phyloP scores from a whole-genome alignment of 1,140 invertebrate genomes.

The Prorops nasuta region DNA sequence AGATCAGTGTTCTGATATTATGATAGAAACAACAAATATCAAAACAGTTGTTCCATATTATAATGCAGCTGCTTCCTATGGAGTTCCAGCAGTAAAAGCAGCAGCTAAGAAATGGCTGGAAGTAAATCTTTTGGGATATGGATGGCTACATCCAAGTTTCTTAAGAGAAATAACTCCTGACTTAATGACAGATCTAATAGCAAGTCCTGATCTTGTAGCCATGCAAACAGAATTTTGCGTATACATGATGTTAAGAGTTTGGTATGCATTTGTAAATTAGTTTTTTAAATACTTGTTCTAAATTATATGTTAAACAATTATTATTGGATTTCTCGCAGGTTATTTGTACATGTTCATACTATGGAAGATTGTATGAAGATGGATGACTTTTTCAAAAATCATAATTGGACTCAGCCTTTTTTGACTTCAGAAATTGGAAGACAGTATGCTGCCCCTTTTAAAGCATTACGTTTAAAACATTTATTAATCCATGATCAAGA shows the following conservation, averaged over 20 bases:
- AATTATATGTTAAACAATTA: not conserved
- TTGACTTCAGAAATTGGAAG: constrained; percentile 62
- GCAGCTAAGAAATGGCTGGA: constrained; percentile 70
- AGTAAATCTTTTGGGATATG: constrained; percentile 66
- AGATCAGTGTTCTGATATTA: constrained; percentile 72
- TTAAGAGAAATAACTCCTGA: constrained; percentile 64
- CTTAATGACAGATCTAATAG: constrained; percentile 67
- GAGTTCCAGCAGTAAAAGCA: constrained; percentile 63
- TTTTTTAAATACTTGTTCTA: not conserved
- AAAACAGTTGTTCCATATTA: constrained; percentile 72
- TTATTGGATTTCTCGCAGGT: constrained; percentile 26
- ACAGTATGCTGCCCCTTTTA: constrained; percentile 63
- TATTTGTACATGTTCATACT: constrained; percentile 42
- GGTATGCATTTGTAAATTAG: constrained; percentile 50
- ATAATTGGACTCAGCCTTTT: constrained; percentile 55
- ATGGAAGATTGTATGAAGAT: constrained; percentile 47
- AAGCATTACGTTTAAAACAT: constrained; percentile 67
- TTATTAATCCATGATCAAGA: constrained; percentile 72
- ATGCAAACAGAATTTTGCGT: constrained; percentile 82
- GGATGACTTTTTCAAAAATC: constrained; percentile 50
- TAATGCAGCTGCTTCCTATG: constrained; percentile 68
- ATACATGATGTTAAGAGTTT: constrained; percentile 71
- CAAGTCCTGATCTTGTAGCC: constrained; percentile 68
- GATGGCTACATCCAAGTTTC: constrained; percentile 58
- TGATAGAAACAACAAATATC: constrained; percentile 74